These are phyloP conservation scores for Eugnorisma glareosa DNA, from an alignment of 2,888 invertebrate genomes.

Conservation along the genomic window DNA sequence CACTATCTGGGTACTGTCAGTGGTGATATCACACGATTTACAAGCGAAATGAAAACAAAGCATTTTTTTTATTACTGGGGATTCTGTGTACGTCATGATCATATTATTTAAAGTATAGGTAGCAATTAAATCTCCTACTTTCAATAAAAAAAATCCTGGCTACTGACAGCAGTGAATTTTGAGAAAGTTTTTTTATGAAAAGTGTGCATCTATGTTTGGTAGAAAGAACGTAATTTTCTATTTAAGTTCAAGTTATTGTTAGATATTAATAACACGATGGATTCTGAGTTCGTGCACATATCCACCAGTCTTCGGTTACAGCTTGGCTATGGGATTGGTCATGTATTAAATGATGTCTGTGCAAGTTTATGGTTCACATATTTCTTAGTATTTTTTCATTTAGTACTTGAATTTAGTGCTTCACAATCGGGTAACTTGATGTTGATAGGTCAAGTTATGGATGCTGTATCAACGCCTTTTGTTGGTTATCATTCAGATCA, in stretches of 20 bases:
- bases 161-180: background rate
- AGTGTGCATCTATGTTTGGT: background rate
- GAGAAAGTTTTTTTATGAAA: background rate
- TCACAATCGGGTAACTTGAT: conserved; percentile 92
- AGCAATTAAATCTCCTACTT: background rate
- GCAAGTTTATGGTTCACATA: conserved; percentile 99
- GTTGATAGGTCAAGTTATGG: conserved; percentile 95
- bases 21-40: background rate
- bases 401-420: conserved; percentile 90
- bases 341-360: conserved; percentile 97
- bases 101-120: background rate
- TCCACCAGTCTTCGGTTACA: conserved; percentile 85
- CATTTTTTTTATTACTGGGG: background rate
- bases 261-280: conserved; percentile 75
- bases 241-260: background rate
- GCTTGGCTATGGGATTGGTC: conserved; percentile 94
- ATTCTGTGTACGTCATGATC: background rate
- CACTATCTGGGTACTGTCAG: no score
- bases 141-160: background rate
- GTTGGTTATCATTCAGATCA: conserved; percentile 96
- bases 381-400: conserved; percentile 94
- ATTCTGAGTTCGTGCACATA: conserved; percentile 86
- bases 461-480: conserved; percentile 96
- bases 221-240: background rate
- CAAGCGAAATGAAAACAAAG: conserved; percentile 13